Evolutionary conservation across 2,888 invertebrate genomes (phyloP), one percentile per base, ranked within the genome.

Genomic region (Pterostichus niger): DNA sequence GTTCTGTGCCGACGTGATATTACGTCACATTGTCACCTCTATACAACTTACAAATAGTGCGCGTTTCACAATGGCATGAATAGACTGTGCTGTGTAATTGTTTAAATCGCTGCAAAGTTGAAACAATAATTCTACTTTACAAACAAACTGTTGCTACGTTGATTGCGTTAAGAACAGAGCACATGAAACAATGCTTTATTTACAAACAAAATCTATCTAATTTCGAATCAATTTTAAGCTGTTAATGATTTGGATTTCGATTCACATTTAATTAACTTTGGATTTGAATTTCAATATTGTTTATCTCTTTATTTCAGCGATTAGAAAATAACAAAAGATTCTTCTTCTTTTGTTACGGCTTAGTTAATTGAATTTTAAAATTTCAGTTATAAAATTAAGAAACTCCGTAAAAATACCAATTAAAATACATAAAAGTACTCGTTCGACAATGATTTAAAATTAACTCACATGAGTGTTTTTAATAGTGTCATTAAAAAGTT

Each of bases 111-210:
- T 11, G 31, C 33, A 64, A 40, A 64, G 31, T 64, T 64, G n/a
- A 64, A 33, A 64, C 64, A 64, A 35, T 64, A 33, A 64, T 64
- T 64, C 35, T 64, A 33, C 64, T 64, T 64, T 64, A n/a, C 10
- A n/a, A 64, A 64, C 61, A 33, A 56, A 61, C 35, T 64, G 64
- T 64, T 35, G 64, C 64, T n/a, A 64, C 33, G 35, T 2, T 13
- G 35, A 64, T 35, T 64, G 31, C n/a, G 31, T 11, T 64, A 64
- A 61, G 64, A 35, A 33, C 33, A 24, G 33, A 33, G 31, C 33
- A 64, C 49, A 13, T 35, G 35, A 64, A 13, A 33, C 33, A 64
- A 64, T 7, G n/a, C n/a, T 6, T 64, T 35, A 64, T 33, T 35
- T 35, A 64, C 35, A 31, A 64, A 64, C n/a, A 0, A 40, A 64